A percentile compares a stretch with the other conserved stretches of the same genome.
Conservation (phyloP, 1,140 invertebrate species). For the Ganaspis sp. region DNA sequence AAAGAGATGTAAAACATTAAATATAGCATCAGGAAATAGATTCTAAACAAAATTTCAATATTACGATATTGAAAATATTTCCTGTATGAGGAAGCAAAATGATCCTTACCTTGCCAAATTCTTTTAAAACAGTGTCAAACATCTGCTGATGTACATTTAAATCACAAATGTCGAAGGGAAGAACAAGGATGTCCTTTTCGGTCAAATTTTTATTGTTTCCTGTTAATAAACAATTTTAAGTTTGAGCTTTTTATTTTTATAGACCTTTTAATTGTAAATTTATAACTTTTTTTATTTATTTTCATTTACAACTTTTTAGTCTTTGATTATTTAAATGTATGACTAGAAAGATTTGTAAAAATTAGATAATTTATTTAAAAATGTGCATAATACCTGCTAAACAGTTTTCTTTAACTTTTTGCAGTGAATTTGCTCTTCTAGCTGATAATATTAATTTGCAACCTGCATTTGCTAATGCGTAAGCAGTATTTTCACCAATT, state of each 20-base stretch:
- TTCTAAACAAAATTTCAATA: background rate
- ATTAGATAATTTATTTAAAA: constrained; percentile 1
- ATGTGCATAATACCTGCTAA: constrained; percentile 72
- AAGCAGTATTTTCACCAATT: constrained; percentile 88
- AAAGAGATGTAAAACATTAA: too few relatives aligned
- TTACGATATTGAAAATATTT: too few relatives aligned
- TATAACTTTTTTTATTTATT: too few relatives aligned
- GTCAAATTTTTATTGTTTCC: constrained; percentile 27
- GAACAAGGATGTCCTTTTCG: background rate
- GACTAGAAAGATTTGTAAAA: constrained; percentile 6
- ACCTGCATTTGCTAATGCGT: constrained; percentile 82
- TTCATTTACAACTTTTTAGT: too few relatives aligned
- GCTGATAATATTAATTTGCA: constrained; percentile 88
- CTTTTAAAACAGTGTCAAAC: background rate
- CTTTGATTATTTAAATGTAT: too few relatives aligned
- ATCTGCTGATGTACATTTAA: background rate
- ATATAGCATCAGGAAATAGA: too few relatives aligned
- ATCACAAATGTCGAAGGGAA: background rate
- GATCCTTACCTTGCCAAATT: constrained; percentile 16
- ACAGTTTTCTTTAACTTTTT: constrained; percentile 85
- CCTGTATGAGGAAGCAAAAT: too few relatives aligned
- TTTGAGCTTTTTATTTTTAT: too few relatives aligned
- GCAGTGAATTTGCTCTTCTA: constrained; percentile 82
- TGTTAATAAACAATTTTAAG: constrained; percentile 1
- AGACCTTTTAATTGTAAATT: too few relatives aligned